Evolutionary conservation across 2,113 vertebrate genomes (phyloP).

Genomic region (Ammospiza nelsoni): DNA sequence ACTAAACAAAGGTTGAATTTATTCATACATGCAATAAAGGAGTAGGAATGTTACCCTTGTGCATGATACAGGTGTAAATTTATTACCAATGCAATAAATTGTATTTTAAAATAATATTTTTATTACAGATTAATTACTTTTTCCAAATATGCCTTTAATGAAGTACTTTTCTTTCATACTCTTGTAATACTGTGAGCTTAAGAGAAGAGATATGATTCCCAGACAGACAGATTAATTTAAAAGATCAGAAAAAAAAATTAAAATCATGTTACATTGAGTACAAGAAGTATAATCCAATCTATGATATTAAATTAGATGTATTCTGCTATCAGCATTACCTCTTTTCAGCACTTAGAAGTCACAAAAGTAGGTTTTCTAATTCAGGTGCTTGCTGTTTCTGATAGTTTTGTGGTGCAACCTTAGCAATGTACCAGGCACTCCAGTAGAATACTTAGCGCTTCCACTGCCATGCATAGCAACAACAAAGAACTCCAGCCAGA

Average conservation of each 20-base stretch:
- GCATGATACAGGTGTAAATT: not conserved
- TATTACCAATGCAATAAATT: not conserved
- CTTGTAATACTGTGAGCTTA: not conserved
- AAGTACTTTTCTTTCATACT: not conserved
- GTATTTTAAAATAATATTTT: not conserved
- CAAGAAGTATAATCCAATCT: not conserved
- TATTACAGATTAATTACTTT: not conserved
- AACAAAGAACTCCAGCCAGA: not conserved
- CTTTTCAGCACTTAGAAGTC: not conserved
- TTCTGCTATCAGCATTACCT: not conserved
- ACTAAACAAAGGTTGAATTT: not conserved
- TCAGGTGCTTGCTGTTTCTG: not conserved
- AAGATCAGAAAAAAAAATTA: not conserved
- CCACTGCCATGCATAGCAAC: not conserved
- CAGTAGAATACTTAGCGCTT: not conserved
- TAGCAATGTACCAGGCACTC: not conserved
- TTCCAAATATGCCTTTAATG: not conserved
- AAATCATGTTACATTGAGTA: not conserved
- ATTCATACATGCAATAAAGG: not conserved
- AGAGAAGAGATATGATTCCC: not conserved
- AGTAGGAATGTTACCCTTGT: too few relatives aligned
- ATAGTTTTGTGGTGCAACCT: not conserved
- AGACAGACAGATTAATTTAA: not conserved
- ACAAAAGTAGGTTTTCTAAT: not conserved
- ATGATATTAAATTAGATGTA: not conserved